Base-by-base conservation (phyloP, 2,888 invertebrate genomes). In the Eubasilissa splendida region DNA sequence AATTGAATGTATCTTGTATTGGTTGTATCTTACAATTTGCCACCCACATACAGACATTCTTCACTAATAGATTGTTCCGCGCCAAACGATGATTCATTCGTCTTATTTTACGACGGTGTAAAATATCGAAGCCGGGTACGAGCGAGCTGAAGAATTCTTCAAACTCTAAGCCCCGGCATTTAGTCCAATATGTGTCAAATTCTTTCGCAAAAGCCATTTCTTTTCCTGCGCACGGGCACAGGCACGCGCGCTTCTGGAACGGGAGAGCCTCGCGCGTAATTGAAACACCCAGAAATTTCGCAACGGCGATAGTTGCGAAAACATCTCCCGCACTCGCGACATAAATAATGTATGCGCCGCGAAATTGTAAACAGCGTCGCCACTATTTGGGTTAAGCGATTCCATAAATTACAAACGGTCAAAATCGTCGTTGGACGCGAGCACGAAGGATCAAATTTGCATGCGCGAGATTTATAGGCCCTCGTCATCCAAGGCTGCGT, bases 401-500 rank as follows among this genome's bases (percentile, higher is more conserved):
- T 80, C 82, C 82, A 82, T 82, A 82, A 82, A 82, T 82, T 82
- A 82, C 80, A 74, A 80, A 77, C 83, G 81, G 79, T 71, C 77
- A 76, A 76, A 81, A 80, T 82, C 82, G 80, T 74, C 60, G 70
- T 56, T 77, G 73, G 75, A 78, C 75, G 80, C 79, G 76, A 81
- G 78, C 80, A 81, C 80, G 81, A 80, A 81, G 80, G 70, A 75
- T 76, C 71, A 82, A 79, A 82, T 83, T 83, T 82, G 80, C 83
- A 83, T 82, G 82, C 78, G 78, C 58, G 74, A 82, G 82, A 82
- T 83, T 83, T 81, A 82, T 81, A 77, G 63, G 33, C 71, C 70
- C 74, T 82, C 80, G 83, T 83, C 82, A 82, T 82, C 77, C 83
- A 83, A 83, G 83, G 82, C 80, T 83, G 82, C 81, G 83, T 81